These are phyloP conservation scores for Philopedon plagiatum DNA, from an alignment of 2,888 invertebrate species.

Conservation along the genomic window DNA sequence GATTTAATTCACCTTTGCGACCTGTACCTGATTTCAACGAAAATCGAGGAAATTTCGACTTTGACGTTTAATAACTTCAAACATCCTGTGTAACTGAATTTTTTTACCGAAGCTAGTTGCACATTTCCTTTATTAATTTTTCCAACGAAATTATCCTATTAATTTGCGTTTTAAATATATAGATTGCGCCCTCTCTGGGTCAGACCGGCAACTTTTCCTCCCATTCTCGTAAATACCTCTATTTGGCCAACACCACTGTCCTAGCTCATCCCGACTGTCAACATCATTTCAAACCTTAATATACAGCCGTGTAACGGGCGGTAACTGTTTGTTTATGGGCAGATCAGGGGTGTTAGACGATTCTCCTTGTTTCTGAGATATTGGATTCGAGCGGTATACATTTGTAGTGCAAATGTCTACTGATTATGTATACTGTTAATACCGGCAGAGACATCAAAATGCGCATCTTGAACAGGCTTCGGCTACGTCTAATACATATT, in stretches of 20 bases:
- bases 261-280: constrained; percentile 11
- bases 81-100: no score
- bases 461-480: constrained; percentile 32
- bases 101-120: no score
- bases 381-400: constrained; percentile 31
- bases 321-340: constrained; percentile 54
- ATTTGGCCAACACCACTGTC: background rate
- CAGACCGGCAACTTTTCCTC: no score
- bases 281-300: constrained; percentile 23
- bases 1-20: no score
- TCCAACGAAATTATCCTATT: no score
- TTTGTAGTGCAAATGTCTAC: constrained; percentile 38
- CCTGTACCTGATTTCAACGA: no score
- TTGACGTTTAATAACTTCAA: no score
- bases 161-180: no score
- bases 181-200: no score
- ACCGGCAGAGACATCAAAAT: constrained; percentile 25
- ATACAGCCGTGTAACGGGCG: constrained; percentile 37
- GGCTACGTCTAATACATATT: constrained; percentile 21
- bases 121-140: no score
- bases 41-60: no score
- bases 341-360: constrained; percentile 52
- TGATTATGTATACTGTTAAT: constrained; percentile 37
- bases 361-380: constrained; percentile 37
- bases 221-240: no score